These are phyloP conservation scores for Alauda arvensis DNA, from an alignment of 2,797 vertebrate species.

Conservation along the genomic window DNA sequence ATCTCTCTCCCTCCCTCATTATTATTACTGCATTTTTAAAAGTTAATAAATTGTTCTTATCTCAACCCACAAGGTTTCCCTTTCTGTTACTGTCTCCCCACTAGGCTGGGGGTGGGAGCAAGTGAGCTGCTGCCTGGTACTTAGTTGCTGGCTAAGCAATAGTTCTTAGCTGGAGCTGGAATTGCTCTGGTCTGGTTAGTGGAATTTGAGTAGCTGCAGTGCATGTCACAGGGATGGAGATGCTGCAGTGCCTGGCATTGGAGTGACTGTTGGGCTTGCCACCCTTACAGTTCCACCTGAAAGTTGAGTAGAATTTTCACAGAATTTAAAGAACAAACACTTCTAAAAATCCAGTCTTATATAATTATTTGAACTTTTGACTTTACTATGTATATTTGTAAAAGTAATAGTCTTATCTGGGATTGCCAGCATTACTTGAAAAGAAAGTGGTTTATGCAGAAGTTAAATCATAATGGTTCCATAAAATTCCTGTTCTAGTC, in stretches of 20 bases:
- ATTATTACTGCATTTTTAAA: neutral
- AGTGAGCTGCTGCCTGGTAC: neutral
- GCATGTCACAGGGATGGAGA: neutral
- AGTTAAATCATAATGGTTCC: neutral
- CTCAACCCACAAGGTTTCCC: neutral
- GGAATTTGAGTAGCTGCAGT: neutral
- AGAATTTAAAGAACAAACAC: neutral
- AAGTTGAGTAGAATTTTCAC: neutral
- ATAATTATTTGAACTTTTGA: neutral
- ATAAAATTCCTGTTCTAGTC: neutral
- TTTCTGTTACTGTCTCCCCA: neutral
- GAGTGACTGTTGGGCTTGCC: accelerated
- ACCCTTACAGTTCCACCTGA: neutral
- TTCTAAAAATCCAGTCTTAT: neutral
- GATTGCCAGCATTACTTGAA: neutral
- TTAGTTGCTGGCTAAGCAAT: neutral
- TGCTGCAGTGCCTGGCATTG: neutral
- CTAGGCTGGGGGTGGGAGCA: neutral
- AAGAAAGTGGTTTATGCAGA: neutral
- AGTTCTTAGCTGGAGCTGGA: neutral
- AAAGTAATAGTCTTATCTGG: neutral
- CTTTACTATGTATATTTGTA: neutral
- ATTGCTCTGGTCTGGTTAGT: neutral
- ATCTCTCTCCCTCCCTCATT: neutral
- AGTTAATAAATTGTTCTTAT: neutral